These are phyloP conservation scores for Megastigmus dorsalis DNA, from an alignment of 2,888 invertebrate genomes.

Conservation along the genomic window DNA sequence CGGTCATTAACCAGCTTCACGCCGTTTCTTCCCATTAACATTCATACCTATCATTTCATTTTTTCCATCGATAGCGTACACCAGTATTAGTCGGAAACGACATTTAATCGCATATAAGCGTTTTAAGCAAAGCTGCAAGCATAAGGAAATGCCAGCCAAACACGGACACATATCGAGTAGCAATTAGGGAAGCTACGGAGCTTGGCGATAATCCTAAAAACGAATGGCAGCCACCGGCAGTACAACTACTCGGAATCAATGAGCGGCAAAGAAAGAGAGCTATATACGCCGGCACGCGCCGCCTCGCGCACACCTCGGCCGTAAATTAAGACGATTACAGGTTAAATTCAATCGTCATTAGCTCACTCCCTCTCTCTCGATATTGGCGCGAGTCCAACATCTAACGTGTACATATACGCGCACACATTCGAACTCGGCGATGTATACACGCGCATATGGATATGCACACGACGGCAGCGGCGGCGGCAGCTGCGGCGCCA, in stretches of 20 bases:
- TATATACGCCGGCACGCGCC: background rate
- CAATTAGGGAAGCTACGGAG: slow-evolving; percentile 35
- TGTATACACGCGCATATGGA: background rate
- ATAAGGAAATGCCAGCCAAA: too few relatives aligned
- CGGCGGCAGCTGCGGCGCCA: slow-evolving; percentile 28
- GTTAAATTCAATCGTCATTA: slow-evolving; percentile 46
- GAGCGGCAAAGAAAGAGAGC: background rate
- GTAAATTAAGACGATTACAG: slow-evolving; percentile 43
- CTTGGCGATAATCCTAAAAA: slow-evolving; percentile 28
- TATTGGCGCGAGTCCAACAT: too few relatives aligned
- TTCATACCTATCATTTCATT: slow-evolving; percentile 15
- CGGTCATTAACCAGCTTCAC: too few relatives aligned
- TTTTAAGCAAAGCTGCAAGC: background rate
- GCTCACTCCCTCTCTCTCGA: slow-evolving; percentile 35
- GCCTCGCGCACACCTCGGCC: too few relatives aligned
- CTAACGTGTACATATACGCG: background rate
- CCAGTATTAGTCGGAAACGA: slow-evolving; percentile 10
- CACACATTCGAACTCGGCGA: too few relatives aligned
- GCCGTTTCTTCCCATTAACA: slow-evolving; percentile 1
- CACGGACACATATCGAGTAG: slow-evolving; percentile 6
- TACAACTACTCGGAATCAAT: slow-evolving; percentile 22
- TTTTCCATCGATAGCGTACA: slow-evolving; percentile 12
- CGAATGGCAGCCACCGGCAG: background rate
- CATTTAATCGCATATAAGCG: slow-evolving; percentile 23
- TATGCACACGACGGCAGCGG: too few relatives aligned